Evolutionary conservation across 2,113 vertebrate genomes (phyloP), one percentile per base, ranked within the genome.

Genomic region (Amia ocellicauda): DNA sequence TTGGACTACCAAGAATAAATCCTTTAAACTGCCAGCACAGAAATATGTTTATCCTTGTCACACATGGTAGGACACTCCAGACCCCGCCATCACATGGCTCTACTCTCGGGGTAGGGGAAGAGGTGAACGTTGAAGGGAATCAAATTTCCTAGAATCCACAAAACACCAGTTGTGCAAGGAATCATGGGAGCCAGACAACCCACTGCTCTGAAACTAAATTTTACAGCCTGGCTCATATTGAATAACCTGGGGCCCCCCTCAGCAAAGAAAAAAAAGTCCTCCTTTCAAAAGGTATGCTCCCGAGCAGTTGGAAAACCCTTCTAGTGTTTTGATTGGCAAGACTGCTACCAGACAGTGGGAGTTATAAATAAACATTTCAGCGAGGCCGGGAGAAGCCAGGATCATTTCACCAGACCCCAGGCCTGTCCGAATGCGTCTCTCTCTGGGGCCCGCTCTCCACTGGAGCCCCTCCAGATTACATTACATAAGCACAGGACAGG

Each of bases 311-410:
- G 86, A 87, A 88, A 89, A 85, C 83, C 85, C 84, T 60, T 62
- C 53, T 73, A 11, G 27, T 93, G 90, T 94, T 94, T 93, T 80
- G 82, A 71, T 91, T 93, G 93, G 92, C 91, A 90, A 69, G 70
- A 79, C 71, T 78, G 62, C 72, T 75, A 74, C 89, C 90, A 91
- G 93, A 88, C 88, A 69, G 82, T 82, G 89, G 88, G 88, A 83
- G 85, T 88, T 88, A 90, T 84, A 83, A 85, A 88, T 92, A 92
- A 94, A 92, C 80, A 85, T 87, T 91, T 85, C 81, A 69, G 78
- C 85, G 9, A 78, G 84, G 76, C 85, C 85, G 88, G 82, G 84
- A 89, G 93, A 90, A 93, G 87, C 72, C 78, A 80, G 0, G 69
- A 78, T 88, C 81, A 85, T 81, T 90, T 82, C 81, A 66, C 80